Evolutionary conservation across 2,888 invertebrate genomes (phyloP).

Genomic region (Tryphoninae sp.): DNA sequence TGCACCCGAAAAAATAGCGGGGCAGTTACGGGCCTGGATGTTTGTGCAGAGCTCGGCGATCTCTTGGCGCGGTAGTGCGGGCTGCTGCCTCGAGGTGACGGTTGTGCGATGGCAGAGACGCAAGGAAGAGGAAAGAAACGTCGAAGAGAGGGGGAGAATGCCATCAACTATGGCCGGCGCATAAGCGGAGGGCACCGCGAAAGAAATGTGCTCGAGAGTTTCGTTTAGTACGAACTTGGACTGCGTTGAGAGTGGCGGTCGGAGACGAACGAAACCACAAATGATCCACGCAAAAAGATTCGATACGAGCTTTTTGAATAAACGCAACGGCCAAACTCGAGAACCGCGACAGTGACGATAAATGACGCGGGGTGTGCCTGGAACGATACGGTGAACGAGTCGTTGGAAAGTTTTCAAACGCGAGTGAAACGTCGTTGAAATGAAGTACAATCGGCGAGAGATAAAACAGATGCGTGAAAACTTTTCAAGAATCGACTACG

Average conservation of each 20-base stretch:
- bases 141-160: conserved; percentile 64
- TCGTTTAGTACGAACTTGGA: conserved; percentile 79
- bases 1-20: conserved; percentile 20
- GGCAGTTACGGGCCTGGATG: conserved; percentile 70
- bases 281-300: not conserved
- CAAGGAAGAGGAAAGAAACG: conserved; percentile 29
- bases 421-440: not conserved
- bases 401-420: not conserved
- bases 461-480: not conserved
- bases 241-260: conserved; percentile 78
- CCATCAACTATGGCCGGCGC: conserved; percentile 79
- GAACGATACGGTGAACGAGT: not conserved
- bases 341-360: not conserved
- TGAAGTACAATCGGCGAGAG: too few relatives aligned
- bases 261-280: conserved; percentile 57
- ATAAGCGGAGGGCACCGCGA: conserved; percentile 77
- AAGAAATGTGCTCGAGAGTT: conserved; percentile 79
- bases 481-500: not conserved
- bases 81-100: not conserved
- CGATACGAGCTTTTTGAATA: not conserved
- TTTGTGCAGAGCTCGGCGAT: conserved; percentile 68
- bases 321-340: not conserved
- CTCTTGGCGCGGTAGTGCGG: conserved; percentile 20
- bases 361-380: not conserved
- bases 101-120: conserved; percentile 8